Evolutionary conservation across 2,797 vertebrate species (phyloP).

Genomic region (Rhinoraja longicauda): DNA sequence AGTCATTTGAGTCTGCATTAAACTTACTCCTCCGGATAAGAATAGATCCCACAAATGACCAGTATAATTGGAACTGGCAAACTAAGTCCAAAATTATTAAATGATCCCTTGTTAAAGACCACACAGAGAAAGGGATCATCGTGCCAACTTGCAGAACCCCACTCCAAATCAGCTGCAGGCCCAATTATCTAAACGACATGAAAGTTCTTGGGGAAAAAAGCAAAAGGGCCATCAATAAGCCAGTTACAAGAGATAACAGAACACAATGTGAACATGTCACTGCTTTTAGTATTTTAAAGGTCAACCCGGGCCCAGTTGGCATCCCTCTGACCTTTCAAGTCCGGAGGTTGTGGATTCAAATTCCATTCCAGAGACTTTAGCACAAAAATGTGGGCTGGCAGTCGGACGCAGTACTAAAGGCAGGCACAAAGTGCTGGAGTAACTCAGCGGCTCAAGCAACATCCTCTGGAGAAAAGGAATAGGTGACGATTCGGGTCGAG

Average conservation of each 20-base stretch:
- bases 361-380: too few relatives aligned
- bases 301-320: not conserved
- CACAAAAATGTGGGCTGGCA: too few relatives aligned
- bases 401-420: too few relatives aligned
- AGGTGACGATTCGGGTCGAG: too few relatives aligned
- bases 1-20: not conserved
- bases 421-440: too few relatives aligned
- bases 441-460: too few relatives aligned
- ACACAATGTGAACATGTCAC: not conserved
- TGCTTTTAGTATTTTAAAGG: not conserved
- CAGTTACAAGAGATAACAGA: not conserved
- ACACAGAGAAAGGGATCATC: not conserved
- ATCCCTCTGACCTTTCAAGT: too few relatives aligned
- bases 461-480: too few relatives aligned
- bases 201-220: not conserved
- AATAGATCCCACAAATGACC: not conserved
- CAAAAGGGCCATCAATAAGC: not conserved
- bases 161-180: conserved; percentile 1
- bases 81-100: not conserved
- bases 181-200: not conserved
- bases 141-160: conserved; percentile 25
- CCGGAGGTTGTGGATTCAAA: too few relatives aligned
- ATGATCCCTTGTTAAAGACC: not conserved
- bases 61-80: not conserved
- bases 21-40: not conserved